Evolutionary conservation across 1,140 invertebrate species (phyloP).

Genomic region (Drosophila malerkotliana): DNA sequence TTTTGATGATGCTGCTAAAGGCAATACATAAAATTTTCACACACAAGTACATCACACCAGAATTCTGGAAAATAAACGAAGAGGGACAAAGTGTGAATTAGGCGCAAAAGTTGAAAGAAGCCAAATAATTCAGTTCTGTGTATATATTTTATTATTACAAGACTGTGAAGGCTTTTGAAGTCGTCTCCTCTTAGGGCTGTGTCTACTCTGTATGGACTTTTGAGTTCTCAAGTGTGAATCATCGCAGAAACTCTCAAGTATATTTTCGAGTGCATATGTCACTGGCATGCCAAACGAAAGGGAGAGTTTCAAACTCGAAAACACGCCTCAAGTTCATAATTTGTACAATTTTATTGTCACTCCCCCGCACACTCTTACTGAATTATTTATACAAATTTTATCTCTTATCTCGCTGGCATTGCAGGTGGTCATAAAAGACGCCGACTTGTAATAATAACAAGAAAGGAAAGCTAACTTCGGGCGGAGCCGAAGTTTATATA

Average conservation of each 20-base stretch:
- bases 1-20: slow-evolving; percentile 80
- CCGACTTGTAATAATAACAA: slow-evolving; percentile 75
- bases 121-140: slow-evolving; percentile 64
- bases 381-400: slow-evolving; percentile 74
- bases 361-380: slow-evolving; percentile 14
- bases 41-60: slow-evolving; percentile 47
- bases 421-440: slow-evolving; percentile 75
- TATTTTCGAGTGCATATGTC: slow-evolving; percentile 71
- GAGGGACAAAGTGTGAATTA: slow-evolving; percentile 75
- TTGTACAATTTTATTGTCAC: slow-evolving; percentile 62
- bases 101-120: slow-evolving; percentile 79
- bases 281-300: slow-evolving; percentile 22
- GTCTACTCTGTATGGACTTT: no score
- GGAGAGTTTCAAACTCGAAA: slow-evolving; percentile 23
- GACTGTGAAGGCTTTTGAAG: slow-evolving; percentile 68
- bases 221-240: slow-evolving; percentile 9
- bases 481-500: no score
- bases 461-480: no score
- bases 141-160: slow-evolving; percentile 67
- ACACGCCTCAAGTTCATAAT: slow-evolving; percentile 75
- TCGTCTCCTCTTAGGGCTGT: neutral
- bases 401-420: slow-evolving; percentile 61
- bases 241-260: slow-evolving; percentile 28
- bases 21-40: slow-evolving; percentile 80
- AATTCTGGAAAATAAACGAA: neutral